Percentiles rank a stretch among this genome's conserved stretches.
phyloP scores from a whole-genome alignment of 2,888 invertebrate species.

The Lasioglossum zephyrum region DNA sequence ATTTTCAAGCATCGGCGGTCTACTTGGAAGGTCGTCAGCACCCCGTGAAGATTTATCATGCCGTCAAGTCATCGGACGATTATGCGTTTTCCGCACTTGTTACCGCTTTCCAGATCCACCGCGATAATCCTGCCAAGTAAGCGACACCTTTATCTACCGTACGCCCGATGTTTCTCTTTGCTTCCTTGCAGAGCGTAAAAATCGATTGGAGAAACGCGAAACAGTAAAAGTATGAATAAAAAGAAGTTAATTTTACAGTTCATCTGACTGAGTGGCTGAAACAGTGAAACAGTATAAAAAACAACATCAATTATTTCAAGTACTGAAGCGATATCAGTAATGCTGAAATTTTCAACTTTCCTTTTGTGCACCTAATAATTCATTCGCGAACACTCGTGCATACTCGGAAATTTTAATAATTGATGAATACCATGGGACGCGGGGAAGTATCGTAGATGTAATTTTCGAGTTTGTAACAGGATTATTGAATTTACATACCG shows the following conservation, averaged over 20 bases:
- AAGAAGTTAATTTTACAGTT: too few species aligned
- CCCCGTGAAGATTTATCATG: conserved; percentile 91
- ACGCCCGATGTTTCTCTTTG: neutral
- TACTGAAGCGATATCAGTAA: neutral
- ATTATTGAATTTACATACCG: conserved; percentile 31
- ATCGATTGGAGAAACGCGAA: too few species aligned
- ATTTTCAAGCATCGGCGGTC: conserved; percentile 94
- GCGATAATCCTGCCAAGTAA: conserved; percentile 92
- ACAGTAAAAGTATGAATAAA: too few species aligned
- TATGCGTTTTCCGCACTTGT: conserved; percentile 93
- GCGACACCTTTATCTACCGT: conserved; percentile 70
- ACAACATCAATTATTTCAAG: neutral
- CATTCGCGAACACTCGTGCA: neutral
- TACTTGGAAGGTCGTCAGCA: conserved; percentile 96
- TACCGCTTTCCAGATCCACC: conserved; percentile 95
- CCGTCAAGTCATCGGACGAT: conserved; percentile 91
- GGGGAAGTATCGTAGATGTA: neutral
- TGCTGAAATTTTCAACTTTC: neutral
- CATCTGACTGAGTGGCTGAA: too few species aligned
- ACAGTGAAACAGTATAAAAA: too few species aligned
- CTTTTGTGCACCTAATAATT: neutral
- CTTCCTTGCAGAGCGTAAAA: neutral
- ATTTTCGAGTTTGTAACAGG: neutral
- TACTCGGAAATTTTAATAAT: neutral
- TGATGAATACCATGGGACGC: neutral